Percentiles rank a stretch among this genome's conserved stretches.
These are phyloP conservation scores for Oreohelix idahoensis DNA, from an alignment of 1,140 invertebrate species.

Conservation along the genomic window DNA sequence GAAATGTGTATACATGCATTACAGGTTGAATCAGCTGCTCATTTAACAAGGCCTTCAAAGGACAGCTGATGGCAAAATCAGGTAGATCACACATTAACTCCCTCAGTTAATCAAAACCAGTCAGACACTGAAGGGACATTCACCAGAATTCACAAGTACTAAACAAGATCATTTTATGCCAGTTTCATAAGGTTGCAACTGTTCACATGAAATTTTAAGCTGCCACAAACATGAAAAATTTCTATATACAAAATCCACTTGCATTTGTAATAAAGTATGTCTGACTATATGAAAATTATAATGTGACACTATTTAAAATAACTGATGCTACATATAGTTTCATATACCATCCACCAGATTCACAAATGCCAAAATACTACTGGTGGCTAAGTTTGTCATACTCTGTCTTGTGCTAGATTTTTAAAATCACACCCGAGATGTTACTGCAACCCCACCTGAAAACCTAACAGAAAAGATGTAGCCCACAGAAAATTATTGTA, in stretches of 20 bases:
- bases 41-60: neutral
- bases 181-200: neutral
- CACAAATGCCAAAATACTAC: too few species aligned
- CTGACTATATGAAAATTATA: too few species aligned
- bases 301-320: too few species aligned
- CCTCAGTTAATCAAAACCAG: neutral
- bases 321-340: too few species aligned
- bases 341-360: too few species aligned
- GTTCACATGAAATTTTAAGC: neutral
- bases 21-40: neutral
- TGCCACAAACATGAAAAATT: too few species aligned
- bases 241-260: too few species aligned
- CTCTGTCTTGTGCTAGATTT: neutral
- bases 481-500: too few species aligned
- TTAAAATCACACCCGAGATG: neutral
- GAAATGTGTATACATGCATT: slow-evolving; percentile 19
- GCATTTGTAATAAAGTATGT: too few species aligned
- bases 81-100: neutral
- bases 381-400: too few species aligned
- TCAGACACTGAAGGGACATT: neutral
- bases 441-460: neutral
- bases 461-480: neutral
- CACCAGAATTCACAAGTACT: neutral
- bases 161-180: neutral
- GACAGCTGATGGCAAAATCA: slow-evolving; percentile 16